Conservation (phyloP, 2,888 invertebrate species). For the Sinotaia quadrata region DNA sequence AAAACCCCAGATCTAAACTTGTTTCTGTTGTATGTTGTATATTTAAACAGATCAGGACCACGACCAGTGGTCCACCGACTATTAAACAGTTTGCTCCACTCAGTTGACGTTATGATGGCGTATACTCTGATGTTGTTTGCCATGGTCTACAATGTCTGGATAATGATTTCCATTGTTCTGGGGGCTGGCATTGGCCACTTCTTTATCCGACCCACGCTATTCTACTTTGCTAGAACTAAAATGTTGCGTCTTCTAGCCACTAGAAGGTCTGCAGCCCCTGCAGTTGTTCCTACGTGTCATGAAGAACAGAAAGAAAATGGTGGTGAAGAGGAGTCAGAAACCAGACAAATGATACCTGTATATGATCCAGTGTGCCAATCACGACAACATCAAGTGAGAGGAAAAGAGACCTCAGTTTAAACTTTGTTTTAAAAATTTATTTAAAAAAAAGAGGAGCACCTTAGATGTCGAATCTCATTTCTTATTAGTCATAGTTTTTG, state of each 20-base stretch:
- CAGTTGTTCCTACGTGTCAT: too few relatives aligned
- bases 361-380: background rate
- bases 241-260: too few relatives aligned
- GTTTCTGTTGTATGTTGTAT: too few relatives aligned
- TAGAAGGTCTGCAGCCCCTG: too few relatives aligned
- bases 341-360: background rate
- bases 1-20: too few relatives aligned
- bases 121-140: conserved; percentile 30
- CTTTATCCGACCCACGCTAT: conserved; percentile 16
- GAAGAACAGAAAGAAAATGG: background rate
- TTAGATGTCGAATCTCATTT: too few relatives aligned
- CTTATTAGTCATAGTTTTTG: too few relatives aligned
- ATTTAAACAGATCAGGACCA: too few relatives aligned
- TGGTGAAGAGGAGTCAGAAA: background rate
- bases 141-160: conserved; percentile 33
- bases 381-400: conserved; percentile 3
- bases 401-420: conserved; percentile 7
- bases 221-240: background rate
- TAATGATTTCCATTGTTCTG: conserved; percentile 16
- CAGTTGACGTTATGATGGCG: conserved; percentile 15
- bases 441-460: background rate
- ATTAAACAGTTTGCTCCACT: background rate
- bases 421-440: background rate
- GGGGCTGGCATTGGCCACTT: conserved; percentile 30
- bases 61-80: background rate